Conservation (phyloP, 2,797 vertebrate genomes). For the Lepus townsendii region DNA sequence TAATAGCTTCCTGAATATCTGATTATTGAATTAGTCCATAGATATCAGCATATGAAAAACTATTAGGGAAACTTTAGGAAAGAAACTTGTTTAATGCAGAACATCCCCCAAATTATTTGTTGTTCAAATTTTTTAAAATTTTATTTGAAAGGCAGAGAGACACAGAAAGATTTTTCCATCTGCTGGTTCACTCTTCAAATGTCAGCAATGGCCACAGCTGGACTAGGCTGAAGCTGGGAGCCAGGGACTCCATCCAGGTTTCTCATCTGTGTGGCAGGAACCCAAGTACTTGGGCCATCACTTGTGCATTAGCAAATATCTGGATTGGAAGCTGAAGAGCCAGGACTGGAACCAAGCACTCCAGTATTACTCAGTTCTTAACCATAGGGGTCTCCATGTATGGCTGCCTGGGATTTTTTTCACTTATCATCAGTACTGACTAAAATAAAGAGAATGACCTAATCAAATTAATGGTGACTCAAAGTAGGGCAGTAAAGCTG, state of each 20-base stretch:
- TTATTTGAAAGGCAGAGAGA: too few relatives aligned
- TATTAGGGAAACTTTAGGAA: slow-evolving; percentile 3
- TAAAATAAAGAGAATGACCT: slow-evolving; percentile 56
- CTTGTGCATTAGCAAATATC: too few relatives aligned
- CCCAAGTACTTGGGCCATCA: too few relatives aligned
- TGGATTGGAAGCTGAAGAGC: too few relatives aligned
- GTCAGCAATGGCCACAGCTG: too few relatives aligned
- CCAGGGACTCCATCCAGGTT: too few relatives aligned
- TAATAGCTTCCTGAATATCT: neutral
- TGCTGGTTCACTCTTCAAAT: too few relatives aligned
- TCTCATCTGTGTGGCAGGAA: too few relatives aligned
- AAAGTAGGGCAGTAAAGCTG: slow-evolving; percentile 51
- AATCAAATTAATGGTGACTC: slow-evolving; percentile 68
- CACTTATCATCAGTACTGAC: slow-evolving; percentile 27
- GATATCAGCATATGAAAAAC: neutral
- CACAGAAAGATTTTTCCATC: too few relatives aligned
- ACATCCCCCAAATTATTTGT: neutral
- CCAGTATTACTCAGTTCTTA: neutral
- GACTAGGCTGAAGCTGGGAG: too few relatives aligned
- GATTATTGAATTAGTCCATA: neutral
- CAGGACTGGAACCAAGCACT: too few relatives aligned
- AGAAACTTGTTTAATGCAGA: neutral
- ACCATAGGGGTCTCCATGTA: neutral
- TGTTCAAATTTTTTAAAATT: too few relatives aligned
- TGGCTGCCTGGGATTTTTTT: neutral